Conservation (phyloP, 2,888 invertebrate species). For the Dinocampus coccinellae region DNA sequence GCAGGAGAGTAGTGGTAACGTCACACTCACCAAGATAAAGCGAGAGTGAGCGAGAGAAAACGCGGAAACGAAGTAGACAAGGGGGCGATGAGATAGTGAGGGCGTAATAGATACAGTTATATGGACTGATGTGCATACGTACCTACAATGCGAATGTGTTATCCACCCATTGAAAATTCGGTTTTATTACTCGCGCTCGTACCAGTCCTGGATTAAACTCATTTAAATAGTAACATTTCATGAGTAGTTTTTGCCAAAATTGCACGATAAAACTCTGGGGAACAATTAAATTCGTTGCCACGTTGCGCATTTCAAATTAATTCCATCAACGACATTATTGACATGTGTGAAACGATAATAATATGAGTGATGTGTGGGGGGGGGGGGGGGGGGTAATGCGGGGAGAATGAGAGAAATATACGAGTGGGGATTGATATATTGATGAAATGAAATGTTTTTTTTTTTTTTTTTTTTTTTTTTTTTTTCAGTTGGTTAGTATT, state of each 20-base stretch:
- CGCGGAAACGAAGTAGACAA: background rate
- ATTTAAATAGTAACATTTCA: conserved; percentile 38
- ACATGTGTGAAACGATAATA: background rate
- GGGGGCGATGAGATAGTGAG: conserved; percentile 27
- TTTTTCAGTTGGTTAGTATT: too few species aligned
- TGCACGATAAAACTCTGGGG: conserved; percentile 20
- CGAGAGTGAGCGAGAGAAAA: background rate
- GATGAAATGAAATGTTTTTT: background rate
- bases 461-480: too few species aligned
- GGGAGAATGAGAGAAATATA: too few species aligned
- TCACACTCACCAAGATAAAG: background rate
- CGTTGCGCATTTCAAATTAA: conserved; percentile 8
- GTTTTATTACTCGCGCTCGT: conserved; percentile 33
- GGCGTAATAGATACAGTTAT: conserved; percentile 21
- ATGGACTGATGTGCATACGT: background rate
- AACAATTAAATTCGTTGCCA: conserved; percentile 19
- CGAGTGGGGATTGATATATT: too few species aligned
- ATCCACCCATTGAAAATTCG: conserved; percentile 35
- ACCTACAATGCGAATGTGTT: conserved; percentile 5
- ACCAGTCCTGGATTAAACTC: conserved; percentile 36
- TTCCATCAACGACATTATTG: background rate
- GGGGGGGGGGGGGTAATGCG: too few species aligned
- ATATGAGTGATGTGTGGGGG: background rate
- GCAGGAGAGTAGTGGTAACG: background rate
- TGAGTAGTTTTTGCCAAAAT: conserved; percentile 28